These are phyloP conservation scores for Drosophila kuntzei DNA, from an alignment of 2,888 invertebrate species.

Conservation along the genomic window DNA sequence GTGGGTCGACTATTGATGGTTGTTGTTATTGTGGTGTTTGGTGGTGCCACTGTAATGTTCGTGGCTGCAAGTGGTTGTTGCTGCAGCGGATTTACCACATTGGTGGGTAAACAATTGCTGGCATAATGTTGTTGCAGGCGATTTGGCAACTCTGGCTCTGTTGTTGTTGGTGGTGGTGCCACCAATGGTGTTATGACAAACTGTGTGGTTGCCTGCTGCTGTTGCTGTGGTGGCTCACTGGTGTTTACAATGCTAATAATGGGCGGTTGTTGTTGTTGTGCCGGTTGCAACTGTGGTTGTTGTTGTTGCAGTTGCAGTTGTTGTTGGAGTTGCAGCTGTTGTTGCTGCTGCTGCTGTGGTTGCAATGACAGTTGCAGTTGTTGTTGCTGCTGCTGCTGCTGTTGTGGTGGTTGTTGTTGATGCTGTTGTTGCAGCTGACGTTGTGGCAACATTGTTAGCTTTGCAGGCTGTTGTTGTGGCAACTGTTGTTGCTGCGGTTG, in stretches of 20 bases:
- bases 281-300: conserved; percentile 37
- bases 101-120: conserved; percentile 87
- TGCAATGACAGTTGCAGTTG: conserved; percentile 17
- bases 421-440: conserved; percentile 45
- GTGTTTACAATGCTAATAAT: conserved; percentile 55
- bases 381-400: conserved; percentile 32
- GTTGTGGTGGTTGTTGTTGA: conserved; percentile 28
- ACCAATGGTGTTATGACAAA: conserved; percentile 49
- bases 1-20: conserved; percentile 87
- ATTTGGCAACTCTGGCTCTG: conserved; percentile 46
- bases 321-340: conserved; percentile 32
- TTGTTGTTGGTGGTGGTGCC: neutral
- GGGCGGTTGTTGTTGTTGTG: conserved; percentile 59
- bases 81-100: conserved; percentile 90
- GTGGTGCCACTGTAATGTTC: conserved; percentile 41
- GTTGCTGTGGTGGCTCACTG: conserved; percentile 25
- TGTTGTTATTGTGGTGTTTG: conserved; percentile 78
- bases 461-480: conserved; percentile 40
- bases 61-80: conserved; percentile 83
- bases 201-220: conserved; percentile 25
- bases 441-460: conserved; percentile 53
- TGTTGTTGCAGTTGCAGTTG: conserved; percentile 25
- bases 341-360: conserved; percentile 27
- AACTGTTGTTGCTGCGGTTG: conserved; percentile 15
- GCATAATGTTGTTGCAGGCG: conserved; percentile 70